phyloP scores from a whole-genome alignment of 2,888 invertebrate genomes.

The Acanthacorydalis orientalis region DNA sequence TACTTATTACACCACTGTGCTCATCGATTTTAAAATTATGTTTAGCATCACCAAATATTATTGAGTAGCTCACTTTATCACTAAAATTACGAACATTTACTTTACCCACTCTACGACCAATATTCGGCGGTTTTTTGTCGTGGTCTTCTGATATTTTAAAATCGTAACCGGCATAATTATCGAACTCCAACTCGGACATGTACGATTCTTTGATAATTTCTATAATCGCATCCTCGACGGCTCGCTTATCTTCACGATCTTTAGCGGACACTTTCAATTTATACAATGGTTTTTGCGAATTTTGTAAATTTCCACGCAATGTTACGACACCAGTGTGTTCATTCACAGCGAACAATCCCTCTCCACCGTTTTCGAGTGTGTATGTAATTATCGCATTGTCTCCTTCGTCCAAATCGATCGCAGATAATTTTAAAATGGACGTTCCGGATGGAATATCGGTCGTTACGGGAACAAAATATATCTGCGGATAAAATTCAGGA shows the following conservation, averaged over 20 bases:
- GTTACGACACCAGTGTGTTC: conserved; percentile 59
- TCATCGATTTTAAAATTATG: conserved; percentile 68
- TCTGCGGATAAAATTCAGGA: conserved; percentile 79
- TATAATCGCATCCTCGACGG: conserved; percentile 57
- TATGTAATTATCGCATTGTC: conserved; percentile 71
- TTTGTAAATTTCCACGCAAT: conserved; percentile 45
- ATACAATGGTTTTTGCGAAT: conserved; percentile 48
- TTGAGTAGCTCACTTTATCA: conserved; percentile 46
- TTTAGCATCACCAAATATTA: conserved; percentile 63
- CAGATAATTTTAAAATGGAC: conserved; percentile 55
- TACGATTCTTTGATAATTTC: conserved; percentile 63
- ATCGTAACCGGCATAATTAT: conserved; percentile 51
- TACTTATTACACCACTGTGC: conserved; percentile 59
- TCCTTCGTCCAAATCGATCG: conserved; percentile 75
- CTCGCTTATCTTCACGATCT: conserved; percentile 62
- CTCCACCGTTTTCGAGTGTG: conserved; percentile 60
- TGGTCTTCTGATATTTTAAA: conserved; percentile 74
- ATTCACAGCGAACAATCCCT: conserved; percentile 65
- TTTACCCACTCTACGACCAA: conserved; percentile 59
- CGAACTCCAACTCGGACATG: conserved; percentile 57
- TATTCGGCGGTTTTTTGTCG: conserved; percentile 36
- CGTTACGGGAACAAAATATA: conserved; percentile 62
- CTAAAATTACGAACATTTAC: conserved; percentile 38
- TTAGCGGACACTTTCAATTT: conserved; percentile 60
- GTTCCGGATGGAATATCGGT: conserved; percentile 49